Base-by-base conservation (phyloP, 2,113 vertebrate genomes). In the Notothenia coriiceps region DNA sequence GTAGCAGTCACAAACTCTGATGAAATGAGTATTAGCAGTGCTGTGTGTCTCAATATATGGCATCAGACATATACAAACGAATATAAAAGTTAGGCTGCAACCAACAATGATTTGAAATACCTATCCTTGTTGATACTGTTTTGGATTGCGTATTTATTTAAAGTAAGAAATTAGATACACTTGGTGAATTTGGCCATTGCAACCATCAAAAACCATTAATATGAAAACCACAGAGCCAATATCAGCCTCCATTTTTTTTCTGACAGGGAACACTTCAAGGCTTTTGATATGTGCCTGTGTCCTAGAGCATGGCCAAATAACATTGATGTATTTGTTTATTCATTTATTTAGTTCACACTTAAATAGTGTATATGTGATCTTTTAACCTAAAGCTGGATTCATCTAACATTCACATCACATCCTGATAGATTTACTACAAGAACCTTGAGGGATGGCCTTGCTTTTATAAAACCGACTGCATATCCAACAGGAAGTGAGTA, bases 331-430 rank as follows among this genome's bases (percentile, higher is more conserved):
- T 29, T 29, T 40, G 6, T 69, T 35, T 63, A 83, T 85, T 82
- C 35, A 70, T 67, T 50, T 64, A 77, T 79, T 66, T 74, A 52
- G 66, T 20, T 62, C 47, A 64, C 20, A 54, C 33, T 63, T 43
- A 55, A 52, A 13, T 35, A 43, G 67, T 51, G 12, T 33, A 52
- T 33, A 56, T 63, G 18, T 77, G 47, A 50, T 6, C 17, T 8
- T 77, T 65, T 47, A 20, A 50, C 43, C 57, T 11, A 35, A 4
- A 33, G 46, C 54, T 7, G 2, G 66, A 10, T 59, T 66, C 14
- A 50, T 40, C 65, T 71, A 33, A 76, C 18, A 83, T 73, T 85
- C 71, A 64, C 49, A 75, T 71, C 69, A 68, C 71, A 74, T 61
- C 70, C 64, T n/a, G 33, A 66, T 15, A 40, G 10, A 80, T 44